A percentile compares a stretch with the other conserved stretches of the same genome.
These are phyloP conservation scores for Danio aesculapii DNA, from an alignment of 2,797 vertebrate species.

Conservation along the genomic window DNA sequence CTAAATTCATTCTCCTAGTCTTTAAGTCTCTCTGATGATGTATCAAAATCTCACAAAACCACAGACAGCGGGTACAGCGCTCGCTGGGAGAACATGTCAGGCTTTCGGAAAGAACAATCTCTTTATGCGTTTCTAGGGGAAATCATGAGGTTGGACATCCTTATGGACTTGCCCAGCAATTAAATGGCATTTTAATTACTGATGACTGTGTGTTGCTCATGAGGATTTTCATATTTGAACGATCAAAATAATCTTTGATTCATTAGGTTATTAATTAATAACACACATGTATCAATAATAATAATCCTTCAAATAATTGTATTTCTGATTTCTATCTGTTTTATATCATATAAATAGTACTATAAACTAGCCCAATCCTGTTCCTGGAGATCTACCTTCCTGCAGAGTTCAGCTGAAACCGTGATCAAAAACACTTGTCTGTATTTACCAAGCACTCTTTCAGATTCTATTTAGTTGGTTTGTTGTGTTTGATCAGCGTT, in stretches of 20 bases:
- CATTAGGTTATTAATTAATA: neutral
- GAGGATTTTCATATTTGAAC: neutral
- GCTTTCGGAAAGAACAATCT: neutral
- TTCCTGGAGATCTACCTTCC: too few species aligned
- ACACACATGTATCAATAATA: too few species aligned
- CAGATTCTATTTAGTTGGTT: too few species aligned
- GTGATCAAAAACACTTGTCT: too few species aligned
- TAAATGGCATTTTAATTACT: neutral
- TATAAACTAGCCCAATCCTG: too few species aligned
- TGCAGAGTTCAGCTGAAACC: too few species aligned
- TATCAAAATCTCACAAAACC: conserved; percentile 38
- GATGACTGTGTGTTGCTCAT: neutral
- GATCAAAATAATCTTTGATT: neutral
- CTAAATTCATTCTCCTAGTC: conserved; percentile 27
- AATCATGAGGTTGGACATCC: neutral
- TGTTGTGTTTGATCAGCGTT: too few species aligned
- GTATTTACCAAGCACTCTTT: too few species aligned
- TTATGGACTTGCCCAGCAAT: neutral
- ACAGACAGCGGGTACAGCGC: conserved; percentile 7
- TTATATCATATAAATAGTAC: neutral
- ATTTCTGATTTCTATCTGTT: neutral
- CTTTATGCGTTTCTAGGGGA: neutral
- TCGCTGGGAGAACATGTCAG: conserved; percentile 30
- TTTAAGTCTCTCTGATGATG: conserved; percentile 47
- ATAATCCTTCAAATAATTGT: neutral